Conservation (phyloP, 2,113 vertebrate species). For the Piaya cayana region DNA sequence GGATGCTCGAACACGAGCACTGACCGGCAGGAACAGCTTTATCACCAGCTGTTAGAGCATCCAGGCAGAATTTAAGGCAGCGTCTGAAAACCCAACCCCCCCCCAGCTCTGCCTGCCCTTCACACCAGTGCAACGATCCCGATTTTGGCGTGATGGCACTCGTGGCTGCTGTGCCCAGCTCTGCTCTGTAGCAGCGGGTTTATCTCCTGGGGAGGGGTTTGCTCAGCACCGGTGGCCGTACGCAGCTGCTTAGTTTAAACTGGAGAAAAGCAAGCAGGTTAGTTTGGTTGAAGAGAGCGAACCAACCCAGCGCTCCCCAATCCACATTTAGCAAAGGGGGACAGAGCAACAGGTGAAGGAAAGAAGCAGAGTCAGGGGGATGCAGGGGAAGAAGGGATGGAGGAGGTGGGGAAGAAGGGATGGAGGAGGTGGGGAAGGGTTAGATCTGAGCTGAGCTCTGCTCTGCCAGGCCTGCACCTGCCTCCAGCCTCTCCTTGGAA, state of each 20-base stretch:
- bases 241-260: not conserved
- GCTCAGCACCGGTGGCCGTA: not conserved
- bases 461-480: not conserved
- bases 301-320: not conserved
- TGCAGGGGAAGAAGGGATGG: not conserved
- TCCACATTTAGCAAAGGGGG: not conserved
- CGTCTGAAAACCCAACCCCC: not conserved
- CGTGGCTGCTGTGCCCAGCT: not conserved
- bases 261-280: not conserved
- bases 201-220: not conserved
- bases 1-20: not conserved
- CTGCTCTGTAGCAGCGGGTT: not conserved
- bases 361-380: not conserved
- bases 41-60: not conserved
- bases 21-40: not conserved
- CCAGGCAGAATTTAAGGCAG: not conserved
- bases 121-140: fast-evolving
- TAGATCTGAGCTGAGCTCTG: not conserved
- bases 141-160: fast-evolving
- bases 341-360: not conserved
- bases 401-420: not conserved
- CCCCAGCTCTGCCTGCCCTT: not conserved
- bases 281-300: not conserved
- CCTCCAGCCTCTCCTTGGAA: not conserved
- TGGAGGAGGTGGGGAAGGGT: not conserved